A percentile compares a stretch with the other conserved stretches of the same genome.
Evolutionary conservation across 2,797 vertebrate species (phyloP).

Genomic region (Rallus crepitans): DNA sequence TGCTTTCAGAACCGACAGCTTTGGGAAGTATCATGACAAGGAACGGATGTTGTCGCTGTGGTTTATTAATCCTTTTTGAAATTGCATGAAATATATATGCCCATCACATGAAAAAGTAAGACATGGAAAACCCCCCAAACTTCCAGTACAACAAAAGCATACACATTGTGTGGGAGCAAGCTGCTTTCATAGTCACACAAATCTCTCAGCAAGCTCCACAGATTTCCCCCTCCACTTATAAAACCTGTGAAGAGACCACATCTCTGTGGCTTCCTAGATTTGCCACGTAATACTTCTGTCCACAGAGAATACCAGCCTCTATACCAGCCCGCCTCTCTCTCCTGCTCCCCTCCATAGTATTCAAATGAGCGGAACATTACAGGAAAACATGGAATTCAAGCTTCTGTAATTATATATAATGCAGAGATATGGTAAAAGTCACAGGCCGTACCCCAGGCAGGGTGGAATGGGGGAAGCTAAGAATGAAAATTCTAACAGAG

Average conservation of each 20-base stretch:
- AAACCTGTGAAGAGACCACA: neutral
- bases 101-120: neutral
- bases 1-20: neutral
- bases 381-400: neutral
- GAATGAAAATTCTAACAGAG: neutral
- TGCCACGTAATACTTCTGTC: neutral
- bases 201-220: neutral
- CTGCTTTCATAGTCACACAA: neutral
- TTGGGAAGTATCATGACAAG: neutral
- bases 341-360: neutral
- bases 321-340: neutral
- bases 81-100: neutral
- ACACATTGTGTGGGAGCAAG: neutral
- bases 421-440: neutral
- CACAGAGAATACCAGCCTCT: neutral
- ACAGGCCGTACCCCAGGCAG: neutral
- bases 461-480: neutral
- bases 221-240: neutral
- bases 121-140: neutral
- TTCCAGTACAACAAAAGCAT: neutral
- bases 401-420: neutral
- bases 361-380: neutral
- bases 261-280: neutral
- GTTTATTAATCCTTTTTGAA: neutral
- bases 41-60: neutral